Evolutionary conservation across 2,113 vertebrate species (phyloP), one percentile per base, ranked within the genome.

Genomic region (Apus apus): DNA sequence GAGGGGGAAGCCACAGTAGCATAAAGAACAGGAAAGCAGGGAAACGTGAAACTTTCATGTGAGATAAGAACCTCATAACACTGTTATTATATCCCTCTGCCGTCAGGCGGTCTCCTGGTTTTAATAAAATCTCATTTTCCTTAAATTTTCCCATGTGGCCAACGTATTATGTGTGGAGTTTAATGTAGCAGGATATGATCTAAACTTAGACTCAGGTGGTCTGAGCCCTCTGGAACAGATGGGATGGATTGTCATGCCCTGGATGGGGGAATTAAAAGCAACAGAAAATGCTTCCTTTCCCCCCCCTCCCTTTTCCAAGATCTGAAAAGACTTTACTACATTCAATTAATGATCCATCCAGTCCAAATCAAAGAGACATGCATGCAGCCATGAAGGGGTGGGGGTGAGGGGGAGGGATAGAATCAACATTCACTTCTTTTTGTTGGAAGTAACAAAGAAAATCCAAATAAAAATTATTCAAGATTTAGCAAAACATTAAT

Each of bases 121-220:
- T 98, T 98, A 98, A 98, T 98, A 98, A 98, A 98, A 97, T 93
- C 94, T 96, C 96, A 95, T 98, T 97, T 97, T 97, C 93, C 96
- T 97, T 97, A 97, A 98, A 98, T 96, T 97, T 96, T 97, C 96
- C 97, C 97, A 97, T 94, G 97, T 98, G 97, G 97, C 94, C 79
- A 79, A 43, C 73, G 46, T 92, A 97, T 95, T 96, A 93, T 94
- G 80, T 87, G 94, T 84, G 66, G 90, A 94, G 96, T 97, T 98
- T 97, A 97, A 98, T 96, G 96, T 74, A 92, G 96, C 85, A 97
- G 95, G 96, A 97, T 98, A 97, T 97, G 96, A 97, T 96, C 96
- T 96, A 97, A 97, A 98, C 96, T 97, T 96, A 92, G 92, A 96
- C 93, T 97, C 97, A 98, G 98, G 98, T 98, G 97, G 94, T 81